phyloP scores from a whole-genome alignment of 2,113 vertebrate genomes.

The Perognathus longimembris region DNA sequence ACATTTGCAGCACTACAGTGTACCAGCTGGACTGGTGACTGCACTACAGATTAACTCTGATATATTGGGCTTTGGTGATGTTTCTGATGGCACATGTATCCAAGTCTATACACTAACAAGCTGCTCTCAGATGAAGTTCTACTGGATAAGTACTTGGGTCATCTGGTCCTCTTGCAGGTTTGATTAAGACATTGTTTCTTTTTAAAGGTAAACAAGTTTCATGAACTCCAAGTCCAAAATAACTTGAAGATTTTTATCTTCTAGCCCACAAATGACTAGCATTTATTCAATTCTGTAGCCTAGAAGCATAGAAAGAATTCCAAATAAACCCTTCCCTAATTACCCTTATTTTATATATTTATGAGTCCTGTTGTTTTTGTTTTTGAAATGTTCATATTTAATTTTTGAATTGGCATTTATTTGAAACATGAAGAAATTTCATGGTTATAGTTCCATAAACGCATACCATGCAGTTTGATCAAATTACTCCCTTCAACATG shows the following conservation, averaged over 20 bases:
- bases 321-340: no score
- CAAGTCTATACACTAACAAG: slow-evolving; percentile 48
- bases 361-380: no score
- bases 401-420: no score
- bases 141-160: slow-evolving; percentile 25
- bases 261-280: no score
- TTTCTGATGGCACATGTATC: slow-evolving; percentile 41
- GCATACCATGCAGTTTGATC: no score
- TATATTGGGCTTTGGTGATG: slow-evolving; percentile 56
- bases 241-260: not conserved
- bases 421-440: no score
- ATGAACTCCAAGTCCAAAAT: not conserved
- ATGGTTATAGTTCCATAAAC: no score
- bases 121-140: slow-evolving; percentile 49
- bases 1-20: slow-evolving; percentile 41
- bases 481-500: no score
- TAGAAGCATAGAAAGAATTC: no score
- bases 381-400: no score
- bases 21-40: slow-evolving; percentile 68
- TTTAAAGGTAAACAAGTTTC: slow-evolving; percentile 35
- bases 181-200: slow-evolving; percentile 21
- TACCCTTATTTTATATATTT: no score
- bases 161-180: not conserved
- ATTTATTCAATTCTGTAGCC: no score
- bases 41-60: slow-evolving; percentile 65